Evolutionary conservation across 2,113 vertebrate species (phyloP).

Genomic region (Rhynchomys soricoides): DNA sequence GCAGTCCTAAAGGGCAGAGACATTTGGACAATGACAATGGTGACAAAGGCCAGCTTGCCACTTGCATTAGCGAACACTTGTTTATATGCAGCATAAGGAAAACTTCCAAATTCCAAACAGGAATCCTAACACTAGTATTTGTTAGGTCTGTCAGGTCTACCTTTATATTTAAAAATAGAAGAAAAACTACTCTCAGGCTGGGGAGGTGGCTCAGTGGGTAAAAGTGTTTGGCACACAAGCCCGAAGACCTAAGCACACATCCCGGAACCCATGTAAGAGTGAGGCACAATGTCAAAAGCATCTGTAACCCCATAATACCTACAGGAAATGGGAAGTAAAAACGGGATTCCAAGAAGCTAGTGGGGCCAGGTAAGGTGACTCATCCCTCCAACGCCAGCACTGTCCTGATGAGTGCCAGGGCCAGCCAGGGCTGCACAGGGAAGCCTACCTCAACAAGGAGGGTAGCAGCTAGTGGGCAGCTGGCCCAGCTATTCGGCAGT

Average conservation of each 20-base stretch:
- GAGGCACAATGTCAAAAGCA: neutral
- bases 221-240: neutral
- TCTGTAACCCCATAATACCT: neutral
- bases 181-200: neutral
- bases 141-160: neutral
- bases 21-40: too few relatives aligned
- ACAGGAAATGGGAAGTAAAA: neutral
- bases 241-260: neutral
- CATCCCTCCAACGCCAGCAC: neutral
- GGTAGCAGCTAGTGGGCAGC: neutral
- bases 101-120: conserved; percentile 1
- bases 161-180: conserved; percentile 42
- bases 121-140: neutral
- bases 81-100: neutral
- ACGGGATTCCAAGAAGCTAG: neutral
- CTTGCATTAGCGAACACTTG: neutral
- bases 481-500: neutral
- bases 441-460: neutral
- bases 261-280: neutral
- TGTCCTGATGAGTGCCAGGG: neutral
- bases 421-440: neutral
- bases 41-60: neutral
- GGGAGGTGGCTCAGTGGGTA: neutral
- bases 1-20: neutral
- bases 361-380: neutral